Evolutionary conservation across 1,140 invertebrate species (phyloP).

Genomic region (Camponotus floridanus): DNA sequence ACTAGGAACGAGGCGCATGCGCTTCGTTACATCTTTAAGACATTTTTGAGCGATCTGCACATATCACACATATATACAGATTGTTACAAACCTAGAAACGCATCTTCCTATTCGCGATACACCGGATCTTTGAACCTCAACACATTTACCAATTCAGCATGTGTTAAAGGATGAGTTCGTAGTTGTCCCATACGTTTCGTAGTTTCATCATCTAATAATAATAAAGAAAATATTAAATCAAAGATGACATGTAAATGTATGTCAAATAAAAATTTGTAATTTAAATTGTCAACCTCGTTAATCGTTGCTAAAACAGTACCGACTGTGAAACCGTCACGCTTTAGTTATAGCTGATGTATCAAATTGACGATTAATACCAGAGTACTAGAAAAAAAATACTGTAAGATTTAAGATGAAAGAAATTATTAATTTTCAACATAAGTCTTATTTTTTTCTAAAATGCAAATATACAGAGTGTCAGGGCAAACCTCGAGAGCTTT

Average conservation of each 20-base stretch:
- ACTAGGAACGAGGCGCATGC: too few species aligned
- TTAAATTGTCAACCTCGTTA: conserved; percentile 80
- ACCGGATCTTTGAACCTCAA: conserved; percentile 91
- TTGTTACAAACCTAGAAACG: conserved; percentile 84
- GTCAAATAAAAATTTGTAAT: conserved; percentile 4
- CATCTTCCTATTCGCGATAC: conserved; percentile 90
- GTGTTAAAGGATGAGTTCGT: conserved; percentile 92
- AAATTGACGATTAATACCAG: conserved; percentile 87
- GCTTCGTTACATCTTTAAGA: too few species aligned
- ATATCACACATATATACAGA: neutral
- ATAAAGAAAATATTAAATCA: neutral
- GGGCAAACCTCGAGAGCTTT: too few species aligned
- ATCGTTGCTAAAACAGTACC: conserved; percentile 89
- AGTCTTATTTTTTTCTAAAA: too few species aligned
- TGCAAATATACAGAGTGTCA: too few species aligned
- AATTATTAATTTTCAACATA: neutral
- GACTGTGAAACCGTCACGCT: conserved; percentile 96
- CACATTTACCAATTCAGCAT: conserved; percentile 94
- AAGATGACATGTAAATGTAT: too few species aligned
- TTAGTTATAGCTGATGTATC: conserved; percentile 91
- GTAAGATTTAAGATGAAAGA: neutral
- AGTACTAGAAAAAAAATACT: conserved; percentile 83
- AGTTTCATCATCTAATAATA: conserved; percentile 92
- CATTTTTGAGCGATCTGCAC: too few species aligned
- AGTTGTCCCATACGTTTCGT: conserved; percentile 95